Conservation (phyloP, 1,140 invertebrate genomes). For the Philopotamus ludificatus region DNA sequence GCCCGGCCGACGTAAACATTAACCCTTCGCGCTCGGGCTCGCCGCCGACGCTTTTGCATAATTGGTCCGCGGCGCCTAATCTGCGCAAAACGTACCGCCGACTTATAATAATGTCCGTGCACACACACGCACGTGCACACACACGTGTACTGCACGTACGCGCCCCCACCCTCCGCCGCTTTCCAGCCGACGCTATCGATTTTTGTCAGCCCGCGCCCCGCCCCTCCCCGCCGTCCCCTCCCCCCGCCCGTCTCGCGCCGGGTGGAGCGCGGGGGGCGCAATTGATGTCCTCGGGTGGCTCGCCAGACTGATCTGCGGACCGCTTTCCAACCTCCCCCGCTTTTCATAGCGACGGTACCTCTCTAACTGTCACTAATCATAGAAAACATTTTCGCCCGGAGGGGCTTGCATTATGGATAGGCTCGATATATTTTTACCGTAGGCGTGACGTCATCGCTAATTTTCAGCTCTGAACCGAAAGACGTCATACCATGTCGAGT, state of each 20-base stretch:
- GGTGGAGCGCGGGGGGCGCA: constrained; percentile 17
- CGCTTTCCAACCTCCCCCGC: background rate
- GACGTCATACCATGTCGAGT: too few relatives aligned
- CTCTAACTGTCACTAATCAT: too few relatives aligned
- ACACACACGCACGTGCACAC: background rate
- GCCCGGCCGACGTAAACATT: background rate
- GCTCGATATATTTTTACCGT: too few relatives aligned
- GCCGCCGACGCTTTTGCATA: too few relatives aligned
- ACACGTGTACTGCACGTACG: constrained; percentile 9
- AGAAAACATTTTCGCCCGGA: too few relatives aligned
- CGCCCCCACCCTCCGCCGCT: constrained; percentile 50
- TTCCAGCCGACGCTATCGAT: constrained; percentile 51
- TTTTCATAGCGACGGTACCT: background rate
- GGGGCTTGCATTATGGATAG: too few relatives aligned
- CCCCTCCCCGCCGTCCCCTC: constrained; percentile 51
- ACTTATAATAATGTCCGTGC: background rate
- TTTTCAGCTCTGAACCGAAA: too few relatives aligned
- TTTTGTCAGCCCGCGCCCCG: constrained; percentile 52
- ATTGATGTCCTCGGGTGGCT: constrained; percentile 4
- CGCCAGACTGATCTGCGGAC: background rate
- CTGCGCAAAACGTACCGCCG: background rate
- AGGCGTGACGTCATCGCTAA: background rate
- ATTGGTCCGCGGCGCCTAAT: background rate
- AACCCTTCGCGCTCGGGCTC: background rate
- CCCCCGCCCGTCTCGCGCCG: constrained; percentile 10